phyloP scores from a whole-genome alignment of 2,113 vertebrate genomes.

The Zapornia atra region DNA sequence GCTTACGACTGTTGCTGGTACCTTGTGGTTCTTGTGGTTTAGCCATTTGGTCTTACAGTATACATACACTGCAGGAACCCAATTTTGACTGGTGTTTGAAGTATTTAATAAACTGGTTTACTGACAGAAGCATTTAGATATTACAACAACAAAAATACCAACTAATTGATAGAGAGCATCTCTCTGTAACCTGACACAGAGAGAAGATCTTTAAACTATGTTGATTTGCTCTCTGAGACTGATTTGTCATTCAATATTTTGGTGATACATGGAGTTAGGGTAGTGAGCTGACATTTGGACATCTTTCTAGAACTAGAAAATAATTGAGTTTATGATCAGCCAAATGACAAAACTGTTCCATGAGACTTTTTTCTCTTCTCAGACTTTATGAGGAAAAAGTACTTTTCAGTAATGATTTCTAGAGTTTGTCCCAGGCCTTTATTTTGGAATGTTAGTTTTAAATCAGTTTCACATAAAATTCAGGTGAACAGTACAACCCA shows the following conservation, averaged over 20 bases:
- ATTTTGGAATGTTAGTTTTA: not conserved
- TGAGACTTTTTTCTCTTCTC: not conserved
- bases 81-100: not conserved
- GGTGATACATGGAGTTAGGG: not conserved
- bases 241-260: not conserved
- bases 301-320: not conserved
- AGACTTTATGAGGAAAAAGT: accelerated
- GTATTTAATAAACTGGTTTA: not conserved
- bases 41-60: not conserved
- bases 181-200: not conserved
- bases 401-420: not conserved
- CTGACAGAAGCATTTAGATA: not conserved
- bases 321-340: not conserved
- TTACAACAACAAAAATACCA: not conserved
- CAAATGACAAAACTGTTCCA: not conserved
- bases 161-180: not conserved
- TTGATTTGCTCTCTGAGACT: not conserved
- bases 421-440: not conserved
- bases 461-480: not conserved
- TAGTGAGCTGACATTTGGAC: not conserved
- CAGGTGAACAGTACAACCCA: not conserved
- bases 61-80: not conserved
- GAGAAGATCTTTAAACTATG: not conserved
- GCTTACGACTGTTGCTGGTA: not conserved
- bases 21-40: not conserved